These are phyloP conservation scores for Gymnogyps californianus DNA, from an alignment of 2,113 vertebrate genomes.

Conservation along the genomic window DNA sequence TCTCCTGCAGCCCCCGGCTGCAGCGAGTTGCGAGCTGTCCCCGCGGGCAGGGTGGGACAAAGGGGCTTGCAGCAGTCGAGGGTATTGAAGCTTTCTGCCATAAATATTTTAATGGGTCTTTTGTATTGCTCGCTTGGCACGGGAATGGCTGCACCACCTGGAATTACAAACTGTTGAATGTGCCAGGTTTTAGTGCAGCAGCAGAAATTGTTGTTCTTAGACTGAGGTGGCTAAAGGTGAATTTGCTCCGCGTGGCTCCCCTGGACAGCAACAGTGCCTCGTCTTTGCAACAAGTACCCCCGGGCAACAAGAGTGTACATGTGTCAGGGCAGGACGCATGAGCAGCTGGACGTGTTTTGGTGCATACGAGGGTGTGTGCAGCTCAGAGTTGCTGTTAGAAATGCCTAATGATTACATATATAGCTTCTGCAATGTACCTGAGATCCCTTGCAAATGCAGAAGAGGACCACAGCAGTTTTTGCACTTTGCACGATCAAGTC, in stretches of 20 bases:
- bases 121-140: not conserved
- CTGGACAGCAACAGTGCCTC: not conserved
- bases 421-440: not conserved
- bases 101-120: slow-evolving; percentile 5
- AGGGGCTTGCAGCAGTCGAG: not conserved
- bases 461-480: not conserved
- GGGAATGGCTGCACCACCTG: not conserved
- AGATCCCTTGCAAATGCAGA: not conserved
- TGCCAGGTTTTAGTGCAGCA: not conserved
- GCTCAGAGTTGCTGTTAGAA: not conserved
- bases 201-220: not conserved
- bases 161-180: not conserved
- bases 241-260: not conserved
- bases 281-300: not conserved
- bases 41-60: fast-evolving
- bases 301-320: fast-evolving
- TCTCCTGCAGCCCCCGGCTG: fast-evolving
- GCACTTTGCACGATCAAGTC: not conserved
- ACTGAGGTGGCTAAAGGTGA: not conserved
- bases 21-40: not conserved
- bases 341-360: not conserved
- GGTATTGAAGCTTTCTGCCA: not conserved
- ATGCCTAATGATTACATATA: not conserved
- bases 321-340: not conserved
- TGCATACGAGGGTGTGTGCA: fast-evolving